Conservation (phyloP, 2,888 invertebrate species). For the Pyrgus malvae region DNA sequence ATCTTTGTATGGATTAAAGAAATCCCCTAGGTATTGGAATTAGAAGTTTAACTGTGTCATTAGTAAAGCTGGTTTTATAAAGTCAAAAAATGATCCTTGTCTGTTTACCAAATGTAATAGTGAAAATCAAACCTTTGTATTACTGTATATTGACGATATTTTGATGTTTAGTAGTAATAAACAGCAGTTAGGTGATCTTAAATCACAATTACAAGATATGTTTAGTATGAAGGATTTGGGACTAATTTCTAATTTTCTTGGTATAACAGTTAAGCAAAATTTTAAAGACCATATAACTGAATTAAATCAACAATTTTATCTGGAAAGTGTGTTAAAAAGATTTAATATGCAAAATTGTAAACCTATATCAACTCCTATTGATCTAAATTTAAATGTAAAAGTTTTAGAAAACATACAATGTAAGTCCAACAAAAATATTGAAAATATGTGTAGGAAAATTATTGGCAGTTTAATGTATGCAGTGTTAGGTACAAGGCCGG, state of each 20-base stretch:
- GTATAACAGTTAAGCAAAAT: constrained; percentile 31
- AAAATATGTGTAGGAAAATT: constrained; percentile 32
- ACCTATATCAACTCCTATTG: constrained; percentile 29
- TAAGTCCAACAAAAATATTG: constrained; percentile 22
- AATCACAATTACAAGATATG: constrained; percentile 23
- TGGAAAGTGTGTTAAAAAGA: constrained; percentile 27
- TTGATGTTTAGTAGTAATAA: neutral
- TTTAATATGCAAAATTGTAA: constrained; percentile 33
- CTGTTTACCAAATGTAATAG: constrained; percentile 29
- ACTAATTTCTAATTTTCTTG: constrained; percentile 28
- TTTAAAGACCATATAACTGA: constrained; percentile 24
- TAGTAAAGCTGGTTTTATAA: constrained; percentile 31
- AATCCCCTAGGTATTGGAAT: constrained; percentile 35
- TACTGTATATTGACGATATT: constrained; percentile 13
- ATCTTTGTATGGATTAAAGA: constrained; percentile 30
- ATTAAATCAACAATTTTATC: constrained; percentile 27
- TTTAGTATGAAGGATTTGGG: constrained; percentile 36
- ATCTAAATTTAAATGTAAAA: constrained; percentile 32
- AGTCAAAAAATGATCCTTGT: constrained; percentile 32
- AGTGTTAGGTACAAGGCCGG: constrained; percentile 34
- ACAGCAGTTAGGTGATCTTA: neutral
- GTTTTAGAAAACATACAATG: constrained; percentile 13
- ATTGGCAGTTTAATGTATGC: constrained; percentile 35
- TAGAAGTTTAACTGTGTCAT: constrained; percentile 34
- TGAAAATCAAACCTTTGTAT: constrained; percentile 27